Percentiles rank a stretch among this genome's conserved stretches.
phyloP scores from a whole-genome alignment of 2,888 invertebrate species.

The Calephelis perditalis region DNA sequence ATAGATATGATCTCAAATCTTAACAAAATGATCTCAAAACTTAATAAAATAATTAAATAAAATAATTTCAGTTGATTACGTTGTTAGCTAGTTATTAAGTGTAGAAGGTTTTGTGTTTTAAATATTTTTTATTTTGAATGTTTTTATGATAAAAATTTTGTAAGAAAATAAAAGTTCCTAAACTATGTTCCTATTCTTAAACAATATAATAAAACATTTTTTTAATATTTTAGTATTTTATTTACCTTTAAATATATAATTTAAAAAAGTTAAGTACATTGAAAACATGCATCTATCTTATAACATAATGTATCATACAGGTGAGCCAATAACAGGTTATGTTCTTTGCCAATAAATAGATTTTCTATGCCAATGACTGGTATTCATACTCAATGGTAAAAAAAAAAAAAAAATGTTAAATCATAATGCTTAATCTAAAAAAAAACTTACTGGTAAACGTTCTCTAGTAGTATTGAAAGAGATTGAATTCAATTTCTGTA shows the following conservation, averaged over 20 bases:
- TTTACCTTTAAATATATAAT: neutral
- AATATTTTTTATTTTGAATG: neutral
- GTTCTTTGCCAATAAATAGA: neutral
- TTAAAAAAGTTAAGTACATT: neutral
- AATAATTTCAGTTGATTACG: neutral
- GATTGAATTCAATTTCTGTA: neutral
- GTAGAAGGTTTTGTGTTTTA: neutral
- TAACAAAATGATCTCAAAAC: neutral
- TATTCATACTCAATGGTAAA: neutral
- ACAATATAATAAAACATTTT: neutral
- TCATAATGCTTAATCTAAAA: neutral
- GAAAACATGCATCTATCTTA: neutral
- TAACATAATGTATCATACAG: neutral
- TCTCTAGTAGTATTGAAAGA: conserved; percentile 1
- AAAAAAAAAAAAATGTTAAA: conserved; percentile 1
- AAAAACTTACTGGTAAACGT: neutral
- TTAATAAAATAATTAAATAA: neutral
- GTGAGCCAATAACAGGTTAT: neutral
- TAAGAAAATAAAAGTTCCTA: conserved; percentile 3
- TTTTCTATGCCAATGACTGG: conserved; percentile 1
- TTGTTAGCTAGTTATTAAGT: neutral
- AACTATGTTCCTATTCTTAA: neutral
- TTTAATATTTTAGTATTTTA: neutral
- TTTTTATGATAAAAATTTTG: neutral
- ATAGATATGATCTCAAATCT: neutral